A percentile compares a stretch with the other conserved stretches of the same genome.
These are phyloP conservation scores for Helarctos malayanus DNA, from an alignment of 2,797 vertebrate species.

Conservation along the genomic window DNA sequence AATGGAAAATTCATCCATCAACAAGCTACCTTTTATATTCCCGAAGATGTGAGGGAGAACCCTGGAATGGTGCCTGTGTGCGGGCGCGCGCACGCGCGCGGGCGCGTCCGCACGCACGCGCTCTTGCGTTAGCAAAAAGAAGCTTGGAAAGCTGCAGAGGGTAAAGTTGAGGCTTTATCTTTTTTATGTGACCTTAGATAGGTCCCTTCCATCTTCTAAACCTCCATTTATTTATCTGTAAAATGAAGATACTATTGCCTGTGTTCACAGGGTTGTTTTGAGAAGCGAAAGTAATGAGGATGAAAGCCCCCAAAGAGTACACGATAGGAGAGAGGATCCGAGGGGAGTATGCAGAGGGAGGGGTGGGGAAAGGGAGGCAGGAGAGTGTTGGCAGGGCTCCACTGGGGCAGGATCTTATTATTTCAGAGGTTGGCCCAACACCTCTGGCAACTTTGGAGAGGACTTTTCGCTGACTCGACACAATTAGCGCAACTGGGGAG, in stretches of 20 bases:
- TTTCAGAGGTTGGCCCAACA: slow-evolving; percentile 58
- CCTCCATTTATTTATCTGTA: slow-evolving; percentile 59
- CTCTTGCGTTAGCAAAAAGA: not conserved
- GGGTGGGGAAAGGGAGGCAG: not conserved
- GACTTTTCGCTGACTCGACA: slow-evolving; percentile 81
- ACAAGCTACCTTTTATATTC: slow-evolving; percentile 43
- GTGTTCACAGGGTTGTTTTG: slow-evolving; percentile 25
- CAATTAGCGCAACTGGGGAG: slow-evolving; percentile 62
- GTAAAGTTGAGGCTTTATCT: slow-evolving; percentile 4
- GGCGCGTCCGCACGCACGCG: not conserved
- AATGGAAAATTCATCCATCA: slow-evolving; percentile 67
- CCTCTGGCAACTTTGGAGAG: slow-evolving; percentile 75
- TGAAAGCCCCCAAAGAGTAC: slow-evolving; percentile 3
- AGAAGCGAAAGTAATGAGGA: slow-evolving; percentile 58
- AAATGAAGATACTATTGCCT: slow-evolving; percentile 57
- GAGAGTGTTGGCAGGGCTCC: not conserved
- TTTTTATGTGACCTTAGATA: slow-evolving; percentile 55
- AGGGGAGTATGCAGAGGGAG: not conserved
- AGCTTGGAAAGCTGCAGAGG: slow-evolving; percentile 35
- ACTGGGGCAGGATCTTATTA: slow-evolving; percentile 37
- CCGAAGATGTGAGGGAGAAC: slow-evolving; percentile 29
- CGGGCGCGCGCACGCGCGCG: not conserved
- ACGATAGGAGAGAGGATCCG: not conserved
- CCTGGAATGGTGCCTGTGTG: not conserved
- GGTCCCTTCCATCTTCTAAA: slow-evolving; percentile 14